A percentile compares a stretch with the other conserved stretches of the same genome.
These are phyloP conservation scores for Eupithecia abbreviata DNA, from an alignment of 2,888 invertebrate species.

Conservation along the genomic window DNA sequence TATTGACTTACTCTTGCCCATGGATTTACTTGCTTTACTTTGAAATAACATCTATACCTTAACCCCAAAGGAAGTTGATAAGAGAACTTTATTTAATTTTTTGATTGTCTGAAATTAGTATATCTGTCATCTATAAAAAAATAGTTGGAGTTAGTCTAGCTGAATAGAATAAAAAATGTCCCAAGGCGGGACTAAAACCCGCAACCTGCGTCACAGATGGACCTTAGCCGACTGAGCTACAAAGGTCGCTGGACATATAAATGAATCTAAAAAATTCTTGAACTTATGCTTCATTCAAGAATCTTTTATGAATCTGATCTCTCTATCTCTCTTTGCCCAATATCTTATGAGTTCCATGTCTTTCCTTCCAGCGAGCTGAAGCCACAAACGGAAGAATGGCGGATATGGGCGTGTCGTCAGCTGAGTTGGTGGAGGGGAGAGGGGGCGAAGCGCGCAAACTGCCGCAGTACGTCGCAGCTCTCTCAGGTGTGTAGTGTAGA, in stretches of 20 bases:
- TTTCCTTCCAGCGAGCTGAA: conserved; percentile 65
- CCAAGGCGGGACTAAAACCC: neutral
- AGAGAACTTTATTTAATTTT: too few species aligned
- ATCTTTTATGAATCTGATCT: neutral
- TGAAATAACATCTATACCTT: neutral
- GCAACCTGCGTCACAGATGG: neutral
- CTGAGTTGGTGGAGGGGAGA: conserved; percentile 77
- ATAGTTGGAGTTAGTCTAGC: too few species aligned
- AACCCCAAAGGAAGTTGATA: too few species aligned
- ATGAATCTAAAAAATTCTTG: neutral
- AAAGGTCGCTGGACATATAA: neutral
- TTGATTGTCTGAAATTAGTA: too few species aligned
- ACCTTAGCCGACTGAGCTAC: neutral
- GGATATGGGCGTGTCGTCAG: conserved; percentile 84
- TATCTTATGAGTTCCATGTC: conserved; percentile 11
- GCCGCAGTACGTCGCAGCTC: conserved; percentile 87
- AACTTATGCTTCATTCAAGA: too few species aligned
- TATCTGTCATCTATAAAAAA: too few species aligned
- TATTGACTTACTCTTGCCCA: neutral
- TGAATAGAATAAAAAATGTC: neutral
- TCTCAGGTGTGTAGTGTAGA: conserved; percentile 77
- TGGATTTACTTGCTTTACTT: neutral
- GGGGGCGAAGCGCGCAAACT: conserved; percentile 75
- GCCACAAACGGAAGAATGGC: conserved; percentile 78
- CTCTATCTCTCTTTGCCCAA: neutral